Conservation (phyloP, 2,888 invertebrate genomes). For the Sepioteuthis lessoniana region DNA sequence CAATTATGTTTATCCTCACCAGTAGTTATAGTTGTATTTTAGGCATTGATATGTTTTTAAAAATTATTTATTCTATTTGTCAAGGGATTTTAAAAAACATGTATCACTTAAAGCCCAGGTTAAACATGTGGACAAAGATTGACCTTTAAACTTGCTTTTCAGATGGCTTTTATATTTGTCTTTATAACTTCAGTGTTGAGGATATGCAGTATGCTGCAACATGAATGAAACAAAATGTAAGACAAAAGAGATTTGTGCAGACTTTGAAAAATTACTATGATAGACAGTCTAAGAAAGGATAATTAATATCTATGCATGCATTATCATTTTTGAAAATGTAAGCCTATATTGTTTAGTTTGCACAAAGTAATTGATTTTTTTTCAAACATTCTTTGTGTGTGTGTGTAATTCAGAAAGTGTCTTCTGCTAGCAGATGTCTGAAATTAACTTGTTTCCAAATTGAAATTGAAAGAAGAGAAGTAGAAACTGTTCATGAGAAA, state of each 20-base stretch:
- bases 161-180: too few relatives aligned
- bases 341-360: neutral
- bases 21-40: too few relatives aligned
- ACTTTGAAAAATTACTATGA: neutral
- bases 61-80: too few relatives aligned
- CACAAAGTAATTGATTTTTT: neutral
- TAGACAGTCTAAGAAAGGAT: neutral
- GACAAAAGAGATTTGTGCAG: neutral
- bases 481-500: neutral
- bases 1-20: too few relatives aligned
- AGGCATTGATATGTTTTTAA: too few relatives aligned
- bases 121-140: too few relatives aligned
- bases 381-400: too few relatives aligned
- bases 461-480: neutral
- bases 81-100: too few relatives aligned
- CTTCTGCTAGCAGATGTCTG: neutral
- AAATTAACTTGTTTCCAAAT: neutral
- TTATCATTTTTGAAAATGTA: neutral
- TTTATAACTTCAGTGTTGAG: neutral
- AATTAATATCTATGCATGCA: neutral
- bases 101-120: too few relatives aligned
- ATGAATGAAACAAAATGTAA: neutral
- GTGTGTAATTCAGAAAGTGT: neutral
- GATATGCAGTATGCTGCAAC: too few relatives aligned
- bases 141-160: too few relatives aligned